Evolutionary conservation across 2,113 vertebrate species (phyloP), one percentile per base, ranked within the genome.

Genomic region (Oenanthe melanoleuca): DNA sequence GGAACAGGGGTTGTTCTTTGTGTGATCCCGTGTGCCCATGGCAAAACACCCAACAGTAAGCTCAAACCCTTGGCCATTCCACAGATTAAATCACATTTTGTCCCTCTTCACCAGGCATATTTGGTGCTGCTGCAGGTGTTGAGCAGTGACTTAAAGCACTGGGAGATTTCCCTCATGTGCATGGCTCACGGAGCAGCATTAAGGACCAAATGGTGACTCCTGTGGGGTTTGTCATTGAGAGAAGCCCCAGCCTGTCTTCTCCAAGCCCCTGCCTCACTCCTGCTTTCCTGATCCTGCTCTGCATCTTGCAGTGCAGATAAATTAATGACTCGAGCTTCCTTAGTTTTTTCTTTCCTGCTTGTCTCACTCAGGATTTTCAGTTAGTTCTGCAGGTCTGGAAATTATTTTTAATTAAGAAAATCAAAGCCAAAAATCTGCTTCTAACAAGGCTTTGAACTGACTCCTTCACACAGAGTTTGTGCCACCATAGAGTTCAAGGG

Each of bases 11-110:
- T 5, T 59, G 33, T 31, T 78, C 12, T 5, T 6, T 6, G 15
- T 10, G 60, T 16, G 56, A 70, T 44, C 65, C 26, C 1, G 0
- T 12, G 24, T n/a, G 17, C 57, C 0, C 0, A 21, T 4, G 28
- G 52, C 56, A 91, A 77, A 93, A 42, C 25, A 5, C 21, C 20
- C 59, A n/a, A 31, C 52, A n/a, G 24, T 0, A 0, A 61, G 38
- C 37, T 82, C 59, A 57, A 44, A 24, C 8, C 16, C 42, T 74
- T 14, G 33, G 26, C 60, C 34, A 9, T 47, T 31, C 33, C 23
- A 59, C n/a, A 26, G 29, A 15, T 28, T 45, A 53, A 78, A 52
- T 56, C 44, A 44, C 2, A 0, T 67, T 59, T 61, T 29, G 14
- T 44, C 34, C 37, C 44, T 47, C 57, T 40, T 42, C 60, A 63